phyloP scores from a whole-genome alignment of 2,113 vertebrate genomes.

The Dendropsophus ebraccatus region DNA sequence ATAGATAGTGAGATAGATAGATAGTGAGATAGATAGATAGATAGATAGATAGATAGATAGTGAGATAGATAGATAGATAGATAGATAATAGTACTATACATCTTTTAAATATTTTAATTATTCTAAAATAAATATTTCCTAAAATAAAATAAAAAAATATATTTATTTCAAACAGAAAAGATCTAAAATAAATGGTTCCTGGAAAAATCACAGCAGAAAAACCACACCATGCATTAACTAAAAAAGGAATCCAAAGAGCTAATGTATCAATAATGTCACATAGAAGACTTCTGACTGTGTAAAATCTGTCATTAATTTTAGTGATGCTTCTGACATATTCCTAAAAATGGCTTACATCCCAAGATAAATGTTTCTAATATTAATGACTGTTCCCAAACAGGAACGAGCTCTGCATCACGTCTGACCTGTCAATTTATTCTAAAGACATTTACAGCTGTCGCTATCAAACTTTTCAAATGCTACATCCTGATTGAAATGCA shows the following conservation, averaged over 20 bases:
- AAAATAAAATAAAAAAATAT: too few species aligned
- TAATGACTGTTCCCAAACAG: background rate
- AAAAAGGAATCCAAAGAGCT: background rate
- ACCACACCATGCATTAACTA: background rate
- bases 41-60: too few species aligned
- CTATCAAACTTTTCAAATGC: background rate
- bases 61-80: too few species aligned
- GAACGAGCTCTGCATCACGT: background rate
- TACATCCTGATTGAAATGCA: background rate
- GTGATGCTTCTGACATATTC: background rate
- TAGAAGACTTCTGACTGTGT: background rate
- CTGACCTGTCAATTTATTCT: slow-evolving; percentile 3
- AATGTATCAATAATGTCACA: background rate
- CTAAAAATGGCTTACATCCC: background rate
- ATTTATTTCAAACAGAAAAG: background rate
- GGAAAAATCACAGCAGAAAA: background rate
- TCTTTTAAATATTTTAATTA: too few species aligned
- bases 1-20: too few species aligned
- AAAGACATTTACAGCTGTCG: background rate
- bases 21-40: too few species aligned
- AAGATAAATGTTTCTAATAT: background rate
- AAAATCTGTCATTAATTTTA: slow-evolving; percentile 1
- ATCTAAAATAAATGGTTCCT: background rate
- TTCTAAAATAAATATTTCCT: too few species aligned
- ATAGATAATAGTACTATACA: too few species aligned